Conservation (phyloP, 2,888 invertebrate genomes). For the Troides oblongomaculatus region DNA sequence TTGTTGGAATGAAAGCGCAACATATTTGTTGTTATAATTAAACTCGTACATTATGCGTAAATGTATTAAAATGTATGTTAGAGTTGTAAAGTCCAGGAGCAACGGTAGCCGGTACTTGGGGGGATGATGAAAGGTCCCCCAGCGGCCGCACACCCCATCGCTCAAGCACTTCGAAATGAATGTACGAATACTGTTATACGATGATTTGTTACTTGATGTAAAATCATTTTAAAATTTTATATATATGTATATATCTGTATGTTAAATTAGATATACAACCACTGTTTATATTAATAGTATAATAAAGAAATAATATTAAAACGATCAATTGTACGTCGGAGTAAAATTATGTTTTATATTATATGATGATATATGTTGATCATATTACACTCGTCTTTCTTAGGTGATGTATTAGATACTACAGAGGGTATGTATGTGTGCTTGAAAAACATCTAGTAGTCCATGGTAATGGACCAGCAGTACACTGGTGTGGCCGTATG, state of each 20-base stretch:
- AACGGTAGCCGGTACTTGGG: conserved; percentile 30
- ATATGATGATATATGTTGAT: too few species aligned
- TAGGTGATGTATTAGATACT: not conserved
- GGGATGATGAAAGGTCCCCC: conserved; percentile 35
- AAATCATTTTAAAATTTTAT: not conserved
- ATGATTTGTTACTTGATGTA: too few species aligned
- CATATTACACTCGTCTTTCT: too few species aligned
- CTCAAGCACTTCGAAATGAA: conserved; percentile 10
- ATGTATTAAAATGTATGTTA: conserved; percentile 15
- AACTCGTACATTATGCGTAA: too few species aligned
- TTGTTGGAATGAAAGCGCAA: too few species aligned
- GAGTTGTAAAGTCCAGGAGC: conserved; percentile 22
- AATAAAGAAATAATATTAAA: too few species aligned
- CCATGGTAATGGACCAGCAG: too few species aligned
- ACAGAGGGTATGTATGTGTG: not conserved
- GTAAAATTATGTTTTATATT: too few species aligned
- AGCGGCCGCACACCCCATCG: conserved; percentile 31
- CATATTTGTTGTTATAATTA: too few species aligned
- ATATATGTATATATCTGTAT: not conserved
- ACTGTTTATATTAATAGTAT: too few species aligned
- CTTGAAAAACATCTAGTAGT: not conserved
- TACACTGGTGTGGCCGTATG: not conserved
- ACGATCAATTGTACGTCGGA: too few species aligned
- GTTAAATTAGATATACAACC: not conserved
- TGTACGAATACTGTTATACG: too few species aligned